Percentiles rank a stretch among this genome's conserved stretches.
Evolutionary conservation across 2,113 vertebrate genomes (phyloP).

Genomic region (Emydura subglobosa): DNA sequence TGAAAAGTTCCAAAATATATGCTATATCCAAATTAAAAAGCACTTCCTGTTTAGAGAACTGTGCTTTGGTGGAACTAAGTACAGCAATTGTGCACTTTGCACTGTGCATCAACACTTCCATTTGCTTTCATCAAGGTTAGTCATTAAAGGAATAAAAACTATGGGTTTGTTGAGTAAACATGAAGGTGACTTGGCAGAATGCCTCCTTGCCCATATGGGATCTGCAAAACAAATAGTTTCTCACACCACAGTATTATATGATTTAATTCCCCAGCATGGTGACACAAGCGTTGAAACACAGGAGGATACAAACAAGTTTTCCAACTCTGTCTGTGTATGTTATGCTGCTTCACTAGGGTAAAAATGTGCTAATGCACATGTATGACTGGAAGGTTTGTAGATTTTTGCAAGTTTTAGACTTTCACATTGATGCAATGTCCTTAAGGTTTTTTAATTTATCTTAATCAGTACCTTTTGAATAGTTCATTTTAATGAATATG

Average conservation of each 20-base stretch:
- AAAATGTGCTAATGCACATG: background rate
- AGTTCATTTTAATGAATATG: background rate
- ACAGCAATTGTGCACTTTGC: background rate
- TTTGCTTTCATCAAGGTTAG: background rate
- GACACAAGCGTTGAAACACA: background rate
- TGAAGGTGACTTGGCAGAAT: background rate
- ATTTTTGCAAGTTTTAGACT: background rate
- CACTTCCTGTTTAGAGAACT: background rate
- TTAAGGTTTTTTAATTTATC: background rate
- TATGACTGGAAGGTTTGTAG: background rate
- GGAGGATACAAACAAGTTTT: background rate
- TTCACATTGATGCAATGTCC: background rate
- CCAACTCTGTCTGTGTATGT: accelerated
- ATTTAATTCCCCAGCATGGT: background rate
- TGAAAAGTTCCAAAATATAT: background rate
- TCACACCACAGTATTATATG: accelerated
- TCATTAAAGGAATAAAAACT: background rate
- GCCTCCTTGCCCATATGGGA: background rate
- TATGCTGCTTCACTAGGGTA: background rate
- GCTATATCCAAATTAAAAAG: background rate
- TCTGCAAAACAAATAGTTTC: background rate
- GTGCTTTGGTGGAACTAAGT: background rate
- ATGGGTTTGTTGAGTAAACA: background rate
- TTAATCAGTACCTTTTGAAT: background rate
- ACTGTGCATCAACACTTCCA: background rate